phyloP scores from a whole-genome alignment of 2,888 invertebrate species.

The Sarcophaga carnaria region DNA sequence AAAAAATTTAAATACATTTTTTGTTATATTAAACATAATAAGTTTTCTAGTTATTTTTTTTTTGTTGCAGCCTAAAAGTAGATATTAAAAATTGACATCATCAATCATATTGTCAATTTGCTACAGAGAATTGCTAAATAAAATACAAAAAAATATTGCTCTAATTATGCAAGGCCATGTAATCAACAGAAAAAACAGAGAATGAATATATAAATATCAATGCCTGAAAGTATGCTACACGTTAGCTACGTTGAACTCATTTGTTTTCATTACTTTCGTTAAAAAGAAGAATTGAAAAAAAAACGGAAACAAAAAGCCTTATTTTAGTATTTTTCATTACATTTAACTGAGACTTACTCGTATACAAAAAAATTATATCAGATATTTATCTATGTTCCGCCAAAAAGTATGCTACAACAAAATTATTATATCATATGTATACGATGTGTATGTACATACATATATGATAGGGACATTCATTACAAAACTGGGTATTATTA shows the following conservation, averaged over 20 bases:
- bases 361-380: not conserved
- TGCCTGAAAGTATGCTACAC: conserved; percentile 43
- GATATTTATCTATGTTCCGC: conserved; percentile 48
- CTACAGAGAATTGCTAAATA: not conserved
- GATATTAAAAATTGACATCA: conserved; percentile 33
- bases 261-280: conserved; percentile 29
- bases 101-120: conserved; percentile 27
- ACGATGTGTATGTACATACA: no score
- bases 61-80: conserved; percentile 11
- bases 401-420: conserved; percentile 41
- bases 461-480: not conserved
- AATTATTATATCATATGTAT: no score
- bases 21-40: conserved; percentile 16
- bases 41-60: not conserved
- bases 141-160: conserved; percentile 50
- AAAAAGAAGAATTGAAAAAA: conserved; percentile 6
- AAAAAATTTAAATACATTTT: conserved; percentile 6
- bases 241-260: conserved; percentile 30
- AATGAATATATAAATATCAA: conserved; percentile 19
- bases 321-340: conserved; percentile 35
- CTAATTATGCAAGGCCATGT: conserved; percentile 59
- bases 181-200: not conserved
- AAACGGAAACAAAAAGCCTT: conserved; percentile 2
- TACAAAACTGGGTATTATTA: not conserved
- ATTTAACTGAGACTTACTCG: conserved; percentile 14